These are phyloP conservation scores for Trissoscelio sp. DNA, from an alignment of 2,888 invertebrate species.

Conservation along the genomic window DNA sequence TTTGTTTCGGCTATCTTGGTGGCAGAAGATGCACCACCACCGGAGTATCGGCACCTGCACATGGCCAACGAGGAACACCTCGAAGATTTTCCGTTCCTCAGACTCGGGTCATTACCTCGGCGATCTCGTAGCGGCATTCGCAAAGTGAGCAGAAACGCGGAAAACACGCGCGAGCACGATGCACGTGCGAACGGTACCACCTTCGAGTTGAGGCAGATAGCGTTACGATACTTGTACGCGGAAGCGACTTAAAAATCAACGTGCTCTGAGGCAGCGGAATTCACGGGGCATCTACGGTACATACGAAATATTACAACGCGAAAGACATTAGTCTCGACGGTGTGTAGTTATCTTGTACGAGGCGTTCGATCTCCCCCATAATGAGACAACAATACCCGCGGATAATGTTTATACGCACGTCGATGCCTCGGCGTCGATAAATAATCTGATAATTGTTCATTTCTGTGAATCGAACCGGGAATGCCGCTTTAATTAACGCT, in stretches of 20 bases:
- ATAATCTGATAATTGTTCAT: conserved; percentile 57
- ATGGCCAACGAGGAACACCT: conserved; percentile 36
- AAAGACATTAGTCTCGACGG: conserved; percentile 60
- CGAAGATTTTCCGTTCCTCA: conserved; percentile 72
- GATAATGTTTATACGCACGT: conserved; percentile 50
- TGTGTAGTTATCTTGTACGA: conserved; percentile 56
- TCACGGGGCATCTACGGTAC: conserved; percentile 55
- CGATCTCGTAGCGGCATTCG: conserved; percentile 73
- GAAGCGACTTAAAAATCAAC: conserved; percentile 69
- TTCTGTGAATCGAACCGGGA: conserved; percentile 52
- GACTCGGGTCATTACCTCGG: conserved; percentile 77
- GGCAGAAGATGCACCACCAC: conserved; percentile 28
- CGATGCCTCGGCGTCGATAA: conserved; percentile 40
- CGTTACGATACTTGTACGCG: conserved; percentile 70
- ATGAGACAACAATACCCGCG: conserved; percentile 57
- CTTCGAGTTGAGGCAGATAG: conserved; percentile 65
- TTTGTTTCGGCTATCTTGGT: conserved; percentile 40
- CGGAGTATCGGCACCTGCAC: conserved; percentile 47
- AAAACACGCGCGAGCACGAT: conserved; percentile 74
- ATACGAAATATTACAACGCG: conserved; percentile 64
- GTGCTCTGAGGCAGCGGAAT: conserved; percentile 67
- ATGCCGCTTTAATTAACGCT: conserved; percentile 44
- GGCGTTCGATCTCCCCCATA: conserved; percentile 38
- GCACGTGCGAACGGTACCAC: conserved; percentile 75
- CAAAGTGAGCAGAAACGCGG: conserved; percentile 76